Evolutionary conservation across 2,888 invertebrate species (phyloP), one percentile per base, ranked within the genome.

Genomic region (Capitulum mitella): DNA sequence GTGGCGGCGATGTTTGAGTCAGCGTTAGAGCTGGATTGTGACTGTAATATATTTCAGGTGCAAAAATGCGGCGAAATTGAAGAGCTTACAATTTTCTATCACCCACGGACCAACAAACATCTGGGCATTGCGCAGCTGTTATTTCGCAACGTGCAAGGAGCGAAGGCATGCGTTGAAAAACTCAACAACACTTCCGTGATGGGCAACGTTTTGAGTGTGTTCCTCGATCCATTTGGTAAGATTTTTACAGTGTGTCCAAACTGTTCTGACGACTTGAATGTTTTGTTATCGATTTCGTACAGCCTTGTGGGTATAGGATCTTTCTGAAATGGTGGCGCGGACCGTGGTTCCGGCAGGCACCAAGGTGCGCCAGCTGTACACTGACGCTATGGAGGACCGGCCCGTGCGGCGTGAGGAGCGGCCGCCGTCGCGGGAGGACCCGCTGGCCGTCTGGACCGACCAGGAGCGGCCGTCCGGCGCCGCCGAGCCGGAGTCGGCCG

Each of bases 141-240:
- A 10, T 98, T 97, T 86, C 92, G 93, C 84, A 91, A 92, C 81
- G 91, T 93, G 0, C 92, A 92, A 85, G 90, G 92, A 83, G 93
- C 98, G 0, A 92, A 91, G 84, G 87, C 90, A 32, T 98, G 97
- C 87, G 92, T 97, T 74, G 94, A 95, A 82, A 95, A 94, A 86
- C 90, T 97, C 83, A 93, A 98, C 87, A 92, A 94, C 82, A 95
- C 94, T 81, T 95, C 97, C 78, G 96, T 98, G 14, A 98, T 98
- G 98, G 98, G 98, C 79, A 95, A 96, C 89, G 91, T 93, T 54
- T 88, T 97, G 82, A 91, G 91, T 83, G 98, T 97, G 74, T 93
- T 95, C 86, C 89, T 95, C 79, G 98, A 99, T 87, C 91, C 96
- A 1, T 94, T 95, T 87, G 97, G 89, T 86, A 84, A 85, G 83